A percentile compares a stretch with the other conserved stretches of the same genome.
phyloP scores from a whole-genome alignment of 2,113 vertebrate genomes.

The Acrocephalus kingi region DNA sequence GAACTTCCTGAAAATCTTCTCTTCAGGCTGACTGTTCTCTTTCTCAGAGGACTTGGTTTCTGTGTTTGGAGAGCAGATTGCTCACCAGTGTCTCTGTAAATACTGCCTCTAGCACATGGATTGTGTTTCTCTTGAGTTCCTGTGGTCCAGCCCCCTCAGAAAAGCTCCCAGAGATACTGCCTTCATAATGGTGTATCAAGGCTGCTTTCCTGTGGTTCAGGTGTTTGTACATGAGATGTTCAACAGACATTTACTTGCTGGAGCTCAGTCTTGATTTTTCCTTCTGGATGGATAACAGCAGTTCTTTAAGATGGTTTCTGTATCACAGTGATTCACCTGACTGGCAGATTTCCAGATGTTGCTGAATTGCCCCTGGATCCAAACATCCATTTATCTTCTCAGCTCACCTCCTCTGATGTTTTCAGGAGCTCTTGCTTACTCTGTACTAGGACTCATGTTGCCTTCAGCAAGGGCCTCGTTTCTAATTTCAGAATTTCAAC shows the following conservation, averaged over 20 bases:
- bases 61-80: not conserved
- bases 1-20: not conserved
- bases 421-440: not conserved
- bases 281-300: not conserved
- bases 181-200: not conserved
- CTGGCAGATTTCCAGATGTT: not conserved
- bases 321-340: not conserved
- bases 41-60: not conserved
- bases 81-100: not conserved
- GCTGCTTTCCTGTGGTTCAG: not conserved
- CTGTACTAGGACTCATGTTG: not conserved
- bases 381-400: not conserved
- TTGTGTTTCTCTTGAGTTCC: not conserved
- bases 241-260: not conserved
- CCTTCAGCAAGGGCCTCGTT: not conserved
- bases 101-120: rapidly evolving
- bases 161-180: not conserved
- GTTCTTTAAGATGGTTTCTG: not conserved
- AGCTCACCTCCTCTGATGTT: not conserved
- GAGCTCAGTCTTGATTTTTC: not conserved
- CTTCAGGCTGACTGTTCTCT: not conserved
- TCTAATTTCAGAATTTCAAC: not conserved
- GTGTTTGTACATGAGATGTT: not conserved
- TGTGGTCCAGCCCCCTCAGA: not conserved
- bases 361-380: not conserved